Base-by-base conservation (phyloP, 2,888 invertebrate species). In the Epistrophe grossulariae region DNA sequence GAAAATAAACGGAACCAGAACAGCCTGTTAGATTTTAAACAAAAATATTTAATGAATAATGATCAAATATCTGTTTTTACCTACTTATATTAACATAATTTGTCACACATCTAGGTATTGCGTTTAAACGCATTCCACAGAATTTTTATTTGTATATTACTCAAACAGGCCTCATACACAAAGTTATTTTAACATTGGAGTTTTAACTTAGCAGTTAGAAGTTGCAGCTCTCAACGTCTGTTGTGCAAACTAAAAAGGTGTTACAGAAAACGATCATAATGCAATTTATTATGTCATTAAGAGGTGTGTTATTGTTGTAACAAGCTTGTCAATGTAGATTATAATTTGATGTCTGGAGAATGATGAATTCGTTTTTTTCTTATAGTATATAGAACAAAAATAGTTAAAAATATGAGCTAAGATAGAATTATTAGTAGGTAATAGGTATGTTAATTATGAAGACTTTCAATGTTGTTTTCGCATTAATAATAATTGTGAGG, bases 271-370 rank as follows among this genome's bases (percentile, higher is more conserved):
- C 19, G n/a, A 68, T 59, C 59, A 60, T 45, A 77, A 68, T 52
- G 59, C 59, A 59, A 77, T 77, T 15, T 60, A 45, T 64, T 59
- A 59, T 59, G 77, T 38, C 28, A 77, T 77, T 77, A 40, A 60
- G 43, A 59, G 77, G 59, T 78, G 77, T 76, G 57, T 43, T 66
- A 35, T 48, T 17, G 43, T 43, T 43, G 40, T 48, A 13, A 66
- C 45, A 31, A 48, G 31, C 45, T 66, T 66, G 66, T 48, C 66
- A 48, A 66, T 66, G 31, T 31, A 17, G 10, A 24, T 57, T 8
- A 9, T 66, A 24, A 24, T 48, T 9, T 48, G 48, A 66, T 48
- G 28, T 31, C 31, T 66, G 5, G 40, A 62, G 62, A 66, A 17
- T 31, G 31, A 66, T 66, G 45, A 31, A 48, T 48, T 45, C 1